A percentile compares a stretch with the other conserved stretches of the same genome.
These are phyloP conservation scores for Agriopis leucophaearia DNA, from an alignment of 2,888 invertebrate genomes.

Conservation along the genomic window DNA sequence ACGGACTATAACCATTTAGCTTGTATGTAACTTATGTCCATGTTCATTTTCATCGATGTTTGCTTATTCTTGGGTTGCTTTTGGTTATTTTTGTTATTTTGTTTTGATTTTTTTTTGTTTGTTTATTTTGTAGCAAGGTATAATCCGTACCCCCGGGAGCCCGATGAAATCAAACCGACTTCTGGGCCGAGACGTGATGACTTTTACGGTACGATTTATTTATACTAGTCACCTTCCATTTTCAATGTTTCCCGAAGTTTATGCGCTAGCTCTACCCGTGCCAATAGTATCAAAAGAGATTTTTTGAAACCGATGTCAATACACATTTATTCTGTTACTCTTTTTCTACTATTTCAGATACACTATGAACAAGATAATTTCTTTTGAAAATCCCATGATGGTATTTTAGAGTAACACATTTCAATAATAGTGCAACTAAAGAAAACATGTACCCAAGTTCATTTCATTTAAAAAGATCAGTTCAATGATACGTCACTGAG, in stretches of 20 bases:
- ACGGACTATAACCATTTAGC: neutral
- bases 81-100: neutral
- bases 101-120: neutral
- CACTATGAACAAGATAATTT: too few relatives aligned
- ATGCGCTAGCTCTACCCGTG: neutral
- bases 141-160: conserved; percentile 7
- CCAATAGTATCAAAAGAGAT: neutral
- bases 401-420: too few relatives aligned
- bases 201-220: neutral
- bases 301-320: too few relatives aligned
- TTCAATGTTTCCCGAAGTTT: neutral
- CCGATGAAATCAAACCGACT: neutral
- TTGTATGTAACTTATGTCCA: neutral
- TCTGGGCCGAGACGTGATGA: neutral
- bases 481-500: too few relatives aligned
- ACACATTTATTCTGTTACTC: too few relatives aligned
- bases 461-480: too few relatives aligned
- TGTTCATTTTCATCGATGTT: neutral
- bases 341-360: too few relatives aligned
- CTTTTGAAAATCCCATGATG: too few relatives aligned
- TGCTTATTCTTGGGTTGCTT: neutral
- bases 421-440: too few relatives aligned
- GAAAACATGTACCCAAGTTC: too few relatives aligned
- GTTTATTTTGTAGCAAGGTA: conserved; percentile 11
- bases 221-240: neutral